Percentiles rank a stretch among this genome's conserved stretches.
Evolutionary conservation across 2,797 vertebrate species (phyloP).

Genomic region (Tokudaia muenninki): DNA sequence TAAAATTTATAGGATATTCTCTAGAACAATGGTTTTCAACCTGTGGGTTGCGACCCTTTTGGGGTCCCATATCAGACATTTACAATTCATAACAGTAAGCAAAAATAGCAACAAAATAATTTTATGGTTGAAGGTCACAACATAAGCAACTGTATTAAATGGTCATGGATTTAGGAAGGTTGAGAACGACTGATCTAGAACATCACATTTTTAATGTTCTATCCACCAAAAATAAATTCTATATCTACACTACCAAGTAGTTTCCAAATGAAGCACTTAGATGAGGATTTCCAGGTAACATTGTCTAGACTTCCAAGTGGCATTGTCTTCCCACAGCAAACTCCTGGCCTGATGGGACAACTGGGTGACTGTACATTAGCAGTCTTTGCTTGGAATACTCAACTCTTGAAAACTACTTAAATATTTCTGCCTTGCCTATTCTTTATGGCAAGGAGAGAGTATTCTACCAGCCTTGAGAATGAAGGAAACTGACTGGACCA

Average conservation of each 20-base stretch:
- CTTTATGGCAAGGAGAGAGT: background rate
- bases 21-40: background rate
- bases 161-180: background rate
- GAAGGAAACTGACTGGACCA: background rate
- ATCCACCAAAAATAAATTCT: background rate
- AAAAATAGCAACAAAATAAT: background rate
- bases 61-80: background rate
- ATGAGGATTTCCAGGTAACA: background rate
- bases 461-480: background rate
- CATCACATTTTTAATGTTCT: background rate
- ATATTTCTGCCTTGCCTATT: background rate
- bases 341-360: background rate
- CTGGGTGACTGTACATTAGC: background rate
- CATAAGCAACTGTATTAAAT: background rate
- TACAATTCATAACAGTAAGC: background rate
- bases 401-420: background rate
- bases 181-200: background rate
- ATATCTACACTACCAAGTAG: no score
- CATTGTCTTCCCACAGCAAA: background rate
- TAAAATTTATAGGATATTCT: conserved; percentile 52
- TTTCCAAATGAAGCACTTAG: background rate
- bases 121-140: background rate
- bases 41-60: background rate
- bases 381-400: background rate
- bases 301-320: background rate